Evolutionary conservation across 1,140 invertebrate genomes (phyloP).

Genomic region (Lerema accius): DNA sequence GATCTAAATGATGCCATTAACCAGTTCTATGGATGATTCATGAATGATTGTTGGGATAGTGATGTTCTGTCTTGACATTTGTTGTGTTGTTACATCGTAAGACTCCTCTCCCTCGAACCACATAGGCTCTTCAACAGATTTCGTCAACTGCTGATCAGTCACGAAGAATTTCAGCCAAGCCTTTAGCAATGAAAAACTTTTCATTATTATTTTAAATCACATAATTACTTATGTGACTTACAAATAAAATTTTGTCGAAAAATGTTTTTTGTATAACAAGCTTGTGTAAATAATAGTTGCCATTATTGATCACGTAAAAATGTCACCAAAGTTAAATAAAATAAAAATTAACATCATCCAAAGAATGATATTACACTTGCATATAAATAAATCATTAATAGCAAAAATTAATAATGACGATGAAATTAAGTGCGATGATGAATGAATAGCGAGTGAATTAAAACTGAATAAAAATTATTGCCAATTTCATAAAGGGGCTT

Average conservation of each 20-base stretch:
- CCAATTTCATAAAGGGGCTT: constrained; percentile 81
- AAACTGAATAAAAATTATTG: constrained; percentile 35
- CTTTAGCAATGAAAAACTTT: constrained; percentile 77
- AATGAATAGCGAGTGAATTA: constrained; percentile 16
- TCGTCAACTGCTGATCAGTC: constrained; percentile 77
- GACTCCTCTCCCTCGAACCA: constrained; percentile 71
- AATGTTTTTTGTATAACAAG: constrained; percentile 20
- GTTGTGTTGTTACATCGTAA: constrained; percentile 60
- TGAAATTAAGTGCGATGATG: constrained; percentile 35
- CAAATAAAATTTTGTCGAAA: constrained; percentile 9
- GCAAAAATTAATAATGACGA: constrained; percentile 21
- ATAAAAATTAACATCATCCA: too few relatives aligned
- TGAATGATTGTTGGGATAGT: constrained; percentile 57
- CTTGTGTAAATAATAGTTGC: constrained; percentile 19
- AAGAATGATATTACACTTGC: too few relatives aligned
- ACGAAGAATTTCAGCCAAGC: constrained; percentile 83
- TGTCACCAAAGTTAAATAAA: too few relatives aligned
- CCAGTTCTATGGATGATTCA: constrained; percentile 69
- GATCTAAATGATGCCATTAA: constrained; percentile 76
- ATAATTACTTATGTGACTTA: not conserved
- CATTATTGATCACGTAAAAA: constrained; percentile 7
- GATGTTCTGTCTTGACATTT: constrained; percentile 59
- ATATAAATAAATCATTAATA: too few relatives aligned
- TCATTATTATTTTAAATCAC: constrained; percentile 42
- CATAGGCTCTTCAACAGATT: constrained; percentile 75